Evolutionary conservation across 1,140 invertebrate species (phyloP).

Genomic region (Megalopta genalis): DNA sequence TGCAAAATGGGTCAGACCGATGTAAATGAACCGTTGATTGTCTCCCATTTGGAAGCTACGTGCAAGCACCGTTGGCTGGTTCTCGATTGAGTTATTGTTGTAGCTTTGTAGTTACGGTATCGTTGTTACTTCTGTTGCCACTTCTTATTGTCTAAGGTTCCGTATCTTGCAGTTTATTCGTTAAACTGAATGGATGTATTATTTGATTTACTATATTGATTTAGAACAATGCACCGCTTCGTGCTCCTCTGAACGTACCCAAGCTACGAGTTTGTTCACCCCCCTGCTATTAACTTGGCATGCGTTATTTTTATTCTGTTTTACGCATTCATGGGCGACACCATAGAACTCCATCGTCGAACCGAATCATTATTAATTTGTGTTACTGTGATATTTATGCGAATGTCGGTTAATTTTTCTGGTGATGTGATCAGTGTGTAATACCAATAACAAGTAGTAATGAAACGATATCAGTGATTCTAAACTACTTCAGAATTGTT

Average conservation of each 20-base stretch:
- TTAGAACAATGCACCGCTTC: slow-evolving; percentile 24
- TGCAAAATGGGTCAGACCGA: slow-evolving; percentile 9
- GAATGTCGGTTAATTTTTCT: neutral
- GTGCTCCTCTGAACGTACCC: slow-evolving; percentile 6
- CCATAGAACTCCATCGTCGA: neutral
- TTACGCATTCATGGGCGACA: slow-evolving; percentile 3
- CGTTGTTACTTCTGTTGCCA: slow-evolving; percentile 19
- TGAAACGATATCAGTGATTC: neutral
- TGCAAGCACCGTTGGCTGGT: slow-evolving; percentile 3
- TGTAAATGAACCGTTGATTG: slow-evolving; percentile 6
- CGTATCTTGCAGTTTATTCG: slow-evolving; percentile 11
- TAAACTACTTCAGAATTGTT: neutral
- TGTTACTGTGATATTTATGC: neutral
- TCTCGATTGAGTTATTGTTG: slow-evolving; percentile 19
- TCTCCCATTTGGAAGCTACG: slow-evolving; percentile 16
- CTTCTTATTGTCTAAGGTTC: slow-evolving; percentile 18
- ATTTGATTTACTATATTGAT: slow-evolving; percentile 19
- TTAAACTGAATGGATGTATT: slow-evolving; percentile 27
- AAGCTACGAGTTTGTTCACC: neutral
- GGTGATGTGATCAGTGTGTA: slow-evolving; percentile 9
- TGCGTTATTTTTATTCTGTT: slow-evolving; percentile 9
- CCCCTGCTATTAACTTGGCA: slow-evolving; percentile 28
- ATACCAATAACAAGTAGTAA: slow-evolving; percentile 11
- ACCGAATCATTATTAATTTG: neutral
- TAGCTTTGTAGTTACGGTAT: slow-evolving; percentile 23